These are phyloP conservation scores for Meteorus cinctellus DNA, from an alignment of 2,888 invertebrate genomes.

Conservation along the genomic window DNA sequence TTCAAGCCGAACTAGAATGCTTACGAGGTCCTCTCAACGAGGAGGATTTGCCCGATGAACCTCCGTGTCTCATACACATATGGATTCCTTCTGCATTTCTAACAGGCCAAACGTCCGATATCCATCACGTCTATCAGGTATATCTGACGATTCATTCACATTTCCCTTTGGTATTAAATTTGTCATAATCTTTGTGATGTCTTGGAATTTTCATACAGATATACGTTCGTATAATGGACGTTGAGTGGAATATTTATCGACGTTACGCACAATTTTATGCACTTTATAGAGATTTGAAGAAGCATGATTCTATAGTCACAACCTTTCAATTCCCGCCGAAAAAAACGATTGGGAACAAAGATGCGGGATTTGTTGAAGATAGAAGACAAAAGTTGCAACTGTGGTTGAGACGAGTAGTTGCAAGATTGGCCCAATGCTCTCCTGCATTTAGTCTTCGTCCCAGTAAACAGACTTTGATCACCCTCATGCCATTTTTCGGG, in stretches of 20 bases:
- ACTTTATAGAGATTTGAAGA: constrained; percentile 88
- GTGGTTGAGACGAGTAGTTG: constrained; percentile 89
- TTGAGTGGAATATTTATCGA: constrained; percentile 97
- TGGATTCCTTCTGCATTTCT: constrained; percentile 93
- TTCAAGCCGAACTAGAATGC: constrained; percentile 80
- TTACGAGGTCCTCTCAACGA: constrained; percentile 79
- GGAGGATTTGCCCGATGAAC: constrained; percentile 71
- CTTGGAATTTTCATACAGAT: constrained; percentile 75
- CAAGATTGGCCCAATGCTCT: constrained; percentile 80
- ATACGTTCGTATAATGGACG: constrained; percentile 86
- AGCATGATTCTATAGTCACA: constrained; percentile 85
- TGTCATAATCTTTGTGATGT: neutral
- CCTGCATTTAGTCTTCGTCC: constrained; percentile 86
- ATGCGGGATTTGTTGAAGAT: constrained; percentile 89
- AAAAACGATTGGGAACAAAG: constrained; percentile 94
- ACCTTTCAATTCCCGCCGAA: constrained; percentile 95
- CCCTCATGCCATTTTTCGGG: constrained; percentile 92
- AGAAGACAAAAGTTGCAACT: constrained; percentile 88
- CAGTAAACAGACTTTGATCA: constrained; percentile 84
- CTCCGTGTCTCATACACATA: constrained; percentile 81
- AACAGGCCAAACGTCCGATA: constrained; percentile 81
- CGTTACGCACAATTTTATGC: constrained; percentile 95
- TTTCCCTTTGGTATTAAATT: no score
- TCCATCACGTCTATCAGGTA: constrained; percentile 94
- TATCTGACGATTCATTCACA: constrained; percentile 37